Conservation (phyloP, 2,797 vertebrate species). For the Rhyacichthys aspro region DNA sequence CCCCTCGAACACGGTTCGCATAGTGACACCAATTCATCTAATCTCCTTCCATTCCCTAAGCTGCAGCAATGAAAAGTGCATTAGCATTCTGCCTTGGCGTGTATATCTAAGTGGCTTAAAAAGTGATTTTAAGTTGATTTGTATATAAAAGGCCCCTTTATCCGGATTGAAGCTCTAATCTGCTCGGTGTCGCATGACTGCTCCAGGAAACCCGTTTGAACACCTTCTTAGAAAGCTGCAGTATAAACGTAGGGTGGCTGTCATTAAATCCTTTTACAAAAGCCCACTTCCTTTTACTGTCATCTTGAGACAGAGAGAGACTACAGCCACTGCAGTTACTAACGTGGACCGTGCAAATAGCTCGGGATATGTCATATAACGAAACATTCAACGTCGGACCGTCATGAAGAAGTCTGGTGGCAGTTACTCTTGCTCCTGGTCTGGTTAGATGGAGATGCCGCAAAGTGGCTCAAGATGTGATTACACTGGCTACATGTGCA, state of each 20-base stretch:
- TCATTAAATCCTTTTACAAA: constrained; percentile 85
- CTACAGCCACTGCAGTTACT: constrained; percentile 44
- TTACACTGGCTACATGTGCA: constrained; percentile 73
- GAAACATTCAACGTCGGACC: constrained; percentile 45
- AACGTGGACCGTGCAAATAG: constrained; percentile 68
- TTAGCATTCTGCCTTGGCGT: constrained; percentile 87
- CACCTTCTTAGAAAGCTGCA: constrained; percentile 81
- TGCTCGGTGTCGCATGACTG: constrained; percentile 89
- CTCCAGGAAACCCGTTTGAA: constrained; percentile 85
- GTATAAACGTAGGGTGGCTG: constrained; percentile 78
- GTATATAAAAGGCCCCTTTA: constrained; percentile 90
- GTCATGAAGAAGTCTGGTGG: constrained; percentile 57
- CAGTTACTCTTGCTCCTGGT: constrained; percentile 51
- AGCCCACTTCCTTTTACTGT: constrained; percentile 83
- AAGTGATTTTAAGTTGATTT: constrained; percentile 93
- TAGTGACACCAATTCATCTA: constrained; percentile 84
- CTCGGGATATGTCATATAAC: constrained; percentile 65
- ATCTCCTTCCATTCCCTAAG: constrained; percentile 84
- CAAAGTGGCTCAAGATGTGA: constrained; percentile 78
- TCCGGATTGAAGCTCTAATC: constrained; percentile 89
- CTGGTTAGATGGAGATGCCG: constrained; percentile 70
- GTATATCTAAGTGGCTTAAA: constrained; percentile 91
- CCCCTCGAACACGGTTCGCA: constrained; percentile 74
- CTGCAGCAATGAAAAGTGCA: constrained; percentile 87
- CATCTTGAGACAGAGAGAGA: constrained; percentile 56